Conservation (phyloP, 2,797 vertebrate species). For the Schizothorax lantsangensis region DNA sequence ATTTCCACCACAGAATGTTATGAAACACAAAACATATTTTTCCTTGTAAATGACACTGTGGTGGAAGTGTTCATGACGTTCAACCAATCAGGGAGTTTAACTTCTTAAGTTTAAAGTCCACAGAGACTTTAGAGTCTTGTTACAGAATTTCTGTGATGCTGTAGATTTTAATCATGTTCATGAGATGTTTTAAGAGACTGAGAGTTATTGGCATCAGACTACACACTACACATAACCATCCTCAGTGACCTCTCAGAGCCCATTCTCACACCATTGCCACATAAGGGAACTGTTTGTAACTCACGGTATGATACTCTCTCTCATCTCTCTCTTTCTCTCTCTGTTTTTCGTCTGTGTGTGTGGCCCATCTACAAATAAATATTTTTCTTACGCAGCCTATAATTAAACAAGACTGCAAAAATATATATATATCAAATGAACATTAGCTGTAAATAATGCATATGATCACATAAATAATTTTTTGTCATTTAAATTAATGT, state of each 20-base stretch:
- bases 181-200: slow-evolving; percentile 1
- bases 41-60: background rate
- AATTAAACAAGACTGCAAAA: background rate
- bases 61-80: background rate
- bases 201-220: background rate
- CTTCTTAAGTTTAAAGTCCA: background rate
- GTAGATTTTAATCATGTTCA: background rate
- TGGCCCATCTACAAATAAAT: slow-evolving; percentile 84
- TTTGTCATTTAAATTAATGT: background rate
- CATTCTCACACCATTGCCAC: slow-evolving; percentile 45
- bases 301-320: slow-evolving; percentile 36
- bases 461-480: background rate
- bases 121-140: background rate
- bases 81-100: background rate
- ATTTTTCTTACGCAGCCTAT: slow-evolving; percentile 15
- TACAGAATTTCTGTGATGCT: background rate
- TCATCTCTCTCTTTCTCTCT: slow-evolving; percentile 64
- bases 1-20: background rate
- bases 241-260: slow-evolving; percentile 15
- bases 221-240: slow-evolving; percentile 18
- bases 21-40: background rate
- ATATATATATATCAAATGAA: background rate
- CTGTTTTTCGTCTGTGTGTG: slow-evolving; percentile 78
- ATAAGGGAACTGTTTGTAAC: slow-evolving; percentile 45
- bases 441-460: background rate